Conservation (phyloP, 1,140 invertebrate genomes). For the Galendromus occidentalis region DNA sequence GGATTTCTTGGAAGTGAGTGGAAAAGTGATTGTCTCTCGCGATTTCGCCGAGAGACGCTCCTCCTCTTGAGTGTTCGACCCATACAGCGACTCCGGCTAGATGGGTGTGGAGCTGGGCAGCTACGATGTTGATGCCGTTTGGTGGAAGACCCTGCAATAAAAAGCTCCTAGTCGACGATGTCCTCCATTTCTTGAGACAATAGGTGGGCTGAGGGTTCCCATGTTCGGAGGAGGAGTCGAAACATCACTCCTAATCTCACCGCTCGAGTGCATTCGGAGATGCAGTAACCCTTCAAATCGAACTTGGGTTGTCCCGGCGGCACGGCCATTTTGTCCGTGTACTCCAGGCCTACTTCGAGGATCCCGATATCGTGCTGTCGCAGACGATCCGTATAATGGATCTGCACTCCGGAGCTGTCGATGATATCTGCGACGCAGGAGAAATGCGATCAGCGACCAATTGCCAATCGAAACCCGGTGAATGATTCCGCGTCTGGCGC, state of each 20-base stretch:
- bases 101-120: slow-evolving; percentile 91
- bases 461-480: background rate
- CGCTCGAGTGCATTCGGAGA: slow-evolving; percentile 71
- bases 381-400: slow-evolving; percentile 40
- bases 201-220: background rate
- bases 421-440: slow-evolving; percentile 38
- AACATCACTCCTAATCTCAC: slow-evolving; percentile 29
- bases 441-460: too few relatives aligned
- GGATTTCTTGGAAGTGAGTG: slow-evolving; percentile 94
- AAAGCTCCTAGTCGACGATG: too few relatives aligned
- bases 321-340: slow-evolving; percentile 94
- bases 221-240: too few relatives aligned
- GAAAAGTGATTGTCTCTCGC: slow-evolving; percentile 91
- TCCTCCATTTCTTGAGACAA: too few relatives aligned
- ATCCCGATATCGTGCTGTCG: slow-evolving; percentile 75
- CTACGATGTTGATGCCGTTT: slow-evolving; percentile 73
- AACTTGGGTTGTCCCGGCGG: slow-evolving; percentile 57
- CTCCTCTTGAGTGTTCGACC: slow-evolving; percentile 61
- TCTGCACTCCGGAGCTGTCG: slow-evolving; percentile 70
- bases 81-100: slow-evolving; percentile 61
- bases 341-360: slow-evolving; percentile 87
- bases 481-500: background rate
- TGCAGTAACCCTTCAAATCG: slow-evolving; percentile 66
- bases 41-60: slow-evolving; percentile 50
- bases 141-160: slow-evolving; percentile 46